A percentile compares a stretch with the other conserved stretches of the same genome.
These are phyloP conservation scores for Lithophane semibrunnea DNA, from an alignment of 2,888 invertebrate genomes.

Conservation along the genomic window DNA sequence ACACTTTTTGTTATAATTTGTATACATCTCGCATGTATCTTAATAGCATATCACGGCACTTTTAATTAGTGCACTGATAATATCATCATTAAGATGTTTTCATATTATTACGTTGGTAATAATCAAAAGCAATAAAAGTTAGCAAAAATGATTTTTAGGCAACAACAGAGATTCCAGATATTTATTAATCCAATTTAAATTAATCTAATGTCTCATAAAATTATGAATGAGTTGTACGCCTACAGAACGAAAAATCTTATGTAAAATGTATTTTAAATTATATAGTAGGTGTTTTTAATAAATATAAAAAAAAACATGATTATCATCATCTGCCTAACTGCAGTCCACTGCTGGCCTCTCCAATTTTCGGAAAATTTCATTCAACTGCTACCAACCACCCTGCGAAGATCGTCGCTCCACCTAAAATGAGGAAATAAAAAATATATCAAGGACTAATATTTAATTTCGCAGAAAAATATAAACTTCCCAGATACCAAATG, in stretches of 20 bases:
- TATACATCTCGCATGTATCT: no score
- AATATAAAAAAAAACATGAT: background rate
- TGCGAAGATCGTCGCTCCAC: background rate
- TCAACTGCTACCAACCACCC: background rate
- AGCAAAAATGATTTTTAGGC: background rate
- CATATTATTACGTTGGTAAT: background rate
- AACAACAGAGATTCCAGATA: no score
- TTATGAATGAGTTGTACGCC: background rate
- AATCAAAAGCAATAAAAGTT: background rate
- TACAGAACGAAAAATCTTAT: background rate
- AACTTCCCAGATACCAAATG: constrained; percentile 8
- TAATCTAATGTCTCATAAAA: background rate
- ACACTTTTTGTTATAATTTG: no score
- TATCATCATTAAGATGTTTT: background rate
- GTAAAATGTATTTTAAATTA: background rate
- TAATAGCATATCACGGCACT: background rate
- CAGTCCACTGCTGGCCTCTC: background rate
- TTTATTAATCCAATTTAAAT: background rate
- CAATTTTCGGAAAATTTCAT: background rate
- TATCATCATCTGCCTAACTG: background rate
- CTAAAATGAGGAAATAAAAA: background rate
- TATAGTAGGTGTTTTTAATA: background rate
- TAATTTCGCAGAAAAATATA: constrained; percentile 1
- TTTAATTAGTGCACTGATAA: background rate
- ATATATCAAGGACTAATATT: constrained; percentile 3